phyloP scores from a whole-genome alignment of 1,140 invertebrate species.

The Ectropis grisescens region DNA sequence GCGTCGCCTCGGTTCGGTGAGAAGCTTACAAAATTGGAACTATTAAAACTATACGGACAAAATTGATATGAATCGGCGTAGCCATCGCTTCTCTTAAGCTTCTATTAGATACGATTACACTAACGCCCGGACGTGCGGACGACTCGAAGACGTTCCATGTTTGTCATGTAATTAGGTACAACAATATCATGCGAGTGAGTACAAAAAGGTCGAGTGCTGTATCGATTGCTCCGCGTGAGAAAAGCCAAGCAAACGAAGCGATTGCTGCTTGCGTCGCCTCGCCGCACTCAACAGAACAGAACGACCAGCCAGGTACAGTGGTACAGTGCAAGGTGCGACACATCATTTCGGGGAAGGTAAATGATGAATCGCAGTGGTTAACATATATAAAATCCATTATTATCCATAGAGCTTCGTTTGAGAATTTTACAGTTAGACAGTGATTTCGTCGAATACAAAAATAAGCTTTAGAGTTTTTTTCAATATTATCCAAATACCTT shows the following conservation, averaged over 20 bases:
- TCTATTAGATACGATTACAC: constrained; percentile 52
- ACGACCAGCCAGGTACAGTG: too few species aligned
- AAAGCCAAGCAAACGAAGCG: constrained; percentile 38
- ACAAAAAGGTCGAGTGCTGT: constrained; percentile 32
- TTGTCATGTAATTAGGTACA: constrained; percentile 5
- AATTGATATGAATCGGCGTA: constrained; percentile 66
- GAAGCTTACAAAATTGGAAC: constrained; percentile 64
- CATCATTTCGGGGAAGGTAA: constrained; percentile 59
- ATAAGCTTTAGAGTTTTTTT: constrained; percentile 64
- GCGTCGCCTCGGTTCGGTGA: constrained; percentile 49
- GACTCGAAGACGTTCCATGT: constrained; percentile 28
- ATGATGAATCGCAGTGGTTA: constrained; percentile 48
- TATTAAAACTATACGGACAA: constrained; percentile 66
- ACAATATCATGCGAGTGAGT: constrained; percentile 4
- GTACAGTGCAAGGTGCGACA: constrained; percentile 34
- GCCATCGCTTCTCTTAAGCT: constrained; percentile 58
- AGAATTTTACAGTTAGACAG: constrained; percentile 54
- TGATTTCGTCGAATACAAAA: constrained; percentile 66
- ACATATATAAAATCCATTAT: constrained; percentile 25
- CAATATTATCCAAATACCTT: constrained; percentile 58
- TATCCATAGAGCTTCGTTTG: constrained; percentile 32
- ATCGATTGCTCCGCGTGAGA: constrained; percentile 24
- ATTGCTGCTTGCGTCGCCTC: constrained; percentile 33
- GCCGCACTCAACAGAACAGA: too few species aligned
- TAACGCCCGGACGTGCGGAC: constrained; percentile 43